Evolutionary conservation across 1,140 invertebrate species (phyloP), one percentile per base, ranked within the genome.

Genomic region (Drosophila biarmipes): DNA sequence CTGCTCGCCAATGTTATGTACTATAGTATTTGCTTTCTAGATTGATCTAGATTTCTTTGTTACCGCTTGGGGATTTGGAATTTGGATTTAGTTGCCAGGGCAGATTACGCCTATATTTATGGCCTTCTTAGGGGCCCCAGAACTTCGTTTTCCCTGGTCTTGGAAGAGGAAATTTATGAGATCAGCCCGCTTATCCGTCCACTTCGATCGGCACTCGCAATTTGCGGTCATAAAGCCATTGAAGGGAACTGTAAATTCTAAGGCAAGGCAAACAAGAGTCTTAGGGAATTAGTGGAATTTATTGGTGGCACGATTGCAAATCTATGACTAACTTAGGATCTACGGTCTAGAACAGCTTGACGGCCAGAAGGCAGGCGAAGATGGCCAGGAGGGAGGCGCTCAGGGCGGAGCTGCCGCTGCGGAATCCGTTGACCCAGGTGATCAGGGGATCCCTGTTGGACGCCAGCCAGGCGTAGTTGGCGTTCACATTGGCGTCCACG

Each of bases 371-470:
- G 37, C 74, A 64, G 40, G 86, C 19, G 6, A 69, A 35, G 19
- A 91, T 21, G 24, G 82, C 61, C 6, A 85, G 1, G 7, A 78
- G 40, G 8, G 90, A 90, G 21, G 62, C 62, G 17, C 53, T 69
- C 15, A 81, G 14, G 19, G 79, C 57, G n/a, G 90, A 74, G 43
- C 81, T 86, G 54, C 63, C 45, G 45, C 57, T 84, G 19, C 84
- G 72, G 51, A 63, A 73, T 0, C 19, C 42, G 15, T 17, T 2
- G 1, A 89, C 59, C 84, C 85, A 91, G 12, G 61, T 21, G 29
- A 91, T 74, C 6, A 91, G 54, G 4, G 87, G 80, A 2, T 72
- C 72, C 8, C 90, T 77, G 40, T 91, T 91, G 15, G 19, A 17
- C 6, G 17, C 4, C 24, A 90, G 53, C 90, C 90, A 91, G 2